Percentiles rank a stretch among this genome's conserved stretches.
phyloP scores from a whole-genome alignment of 2,113 vertebrate species.

The Serilophus lunatus region DNA sequence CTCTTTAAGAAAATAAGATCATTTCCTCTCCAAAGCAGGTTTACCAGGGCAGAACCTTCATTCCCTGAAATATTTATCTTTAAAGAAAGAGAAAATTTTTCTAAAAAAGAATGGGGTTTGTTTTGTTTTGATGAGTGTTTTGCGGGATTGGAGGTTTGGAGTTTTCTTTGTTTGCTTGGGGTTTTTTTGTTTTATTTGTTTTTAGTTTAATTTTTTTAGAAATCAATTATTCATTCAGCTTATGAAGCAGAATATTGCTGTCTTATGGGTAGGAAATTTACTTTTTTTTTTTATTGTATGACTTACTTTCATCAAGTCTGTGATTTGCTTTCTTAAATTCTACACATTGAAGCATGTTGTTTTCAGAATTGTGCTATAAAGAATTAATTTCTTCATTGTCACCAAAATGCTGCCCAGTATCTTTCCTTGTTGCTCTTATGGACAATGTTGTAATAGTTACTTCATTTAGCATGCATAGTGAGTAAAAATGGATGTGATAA shows the following conservation, averaged over 20 bases:
- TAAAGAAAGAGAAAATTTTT: not conserved
- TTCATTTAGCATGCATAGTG: not conserved
- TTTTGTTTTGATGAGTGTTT: not conserved
- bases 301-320: not conserved
- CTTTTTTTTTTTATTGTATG: not conserved
- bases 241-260: not conserved
- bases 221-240: not conserved
- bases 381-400: not conserved
- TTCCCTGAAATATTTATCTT: not conserved
- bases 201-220: not conserved
- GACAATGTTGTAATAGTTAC: not conserved
- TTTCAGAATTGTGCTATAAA: not conserved
- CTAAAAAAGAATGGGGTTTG: not conserved
- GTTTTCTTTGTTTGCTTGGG: not conserved
- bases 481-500: not conserved
- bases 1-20: not conserved
- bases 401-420: not conserved
- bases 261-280: not conserved
- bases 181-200: rapidly evolving
- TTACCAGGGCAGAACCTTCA: not conserved
- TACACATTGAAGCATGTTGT: not conserved
- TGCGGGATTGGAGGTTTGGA: rapidly evolving
- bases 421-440: not conserved
- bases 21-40: not conserved
- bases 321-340: not conserved